Conservation (phyloP, 2,113 vertebrate genomes). For the Sisor rabdophorus region DNA sequence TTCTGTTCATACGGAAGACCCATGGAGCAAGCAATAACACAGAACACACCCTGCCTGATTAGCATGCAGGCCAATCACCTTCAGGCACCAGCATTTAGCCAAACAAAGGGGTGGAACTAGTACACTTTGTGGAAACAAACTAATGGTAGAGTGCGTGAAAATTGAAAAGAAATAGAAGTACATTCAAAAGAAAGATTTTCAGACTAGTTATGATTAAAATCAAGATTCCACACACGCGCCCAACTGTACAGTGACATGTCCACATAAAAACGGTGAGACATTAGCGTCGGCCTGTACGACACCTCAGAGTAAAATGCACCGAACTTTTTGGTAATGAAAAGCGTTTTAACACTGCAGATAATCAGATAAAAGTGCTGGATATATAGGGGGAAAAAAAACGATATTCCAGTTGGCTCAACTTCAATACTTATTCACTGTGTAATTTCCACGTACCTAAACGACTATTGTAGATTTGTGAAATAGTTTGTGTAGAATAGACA, state of each 20-base stretch:
- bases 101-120: constrained; percentile 78
- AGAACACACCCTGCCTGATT: constrained; percentile 38
- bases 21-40: constrained; percentile 33
- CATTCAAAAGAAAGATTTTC: constrained; percentile 5
- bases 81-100: constrained; percentile 76
- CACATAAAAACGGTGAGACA: constrained; percentile 40
- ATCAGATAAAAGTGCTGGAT: background rate
- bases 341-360: background rate
- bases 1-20: constrained; percentile 27
- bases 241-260: no score
- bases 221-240: constrained; percentile 29
- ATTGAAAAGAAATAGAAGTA: constrained; percentile 36
- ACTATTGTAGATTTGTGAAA: no score
- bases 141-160: constrained; percentile 63
- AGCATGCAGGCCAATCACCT: constrained; percentile 72
- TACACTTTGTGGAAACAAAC: constrained; percentile 77
- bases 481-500: no score
- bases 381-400: background rate
- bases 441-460: background rate
- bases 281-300: background rate
- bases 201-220: background rate
- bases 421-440: background rate
- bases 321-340: constrained; percentile 25
- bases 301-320: constrained; percentile 42
- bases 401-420: background rate